These are phyloP conservation scores for Leptobrachium leishanense DNA, from an alignment of 2,113 vertebrate genomes.

Conservation along the genomic window DNA sequence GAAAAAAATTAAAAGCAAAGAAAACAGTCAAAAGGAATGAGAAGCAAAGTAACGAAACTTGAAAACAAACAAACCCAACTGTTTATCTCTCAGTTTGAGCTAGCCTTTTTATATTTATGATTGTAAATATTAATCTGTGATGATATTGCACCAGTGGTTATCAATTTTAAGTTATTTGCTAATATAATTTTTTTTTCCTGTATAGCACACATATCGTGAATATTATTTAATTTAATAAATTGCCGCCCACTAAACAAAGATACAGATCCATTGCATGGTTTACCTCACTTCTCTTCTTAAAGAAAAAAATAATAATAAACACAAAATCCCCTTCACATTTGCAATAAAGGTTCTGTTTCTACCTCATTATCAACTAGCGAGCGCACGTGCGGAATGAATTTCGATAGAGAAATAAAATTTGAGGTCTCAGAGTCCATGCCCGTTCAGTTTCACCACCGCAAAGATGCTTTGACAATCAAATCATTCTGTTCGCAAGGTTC, in stretches of 20 bases:
- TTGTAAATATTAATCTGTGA: slow-evolving; percentile 75
- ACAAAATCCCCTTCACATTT: slow-evolving; percentile 56
- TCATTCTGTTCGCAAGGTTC: slow-evolving; percentile 52
- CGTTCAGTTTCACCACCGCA: slow-evolving; percentile 72
- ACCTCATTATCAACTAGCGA: slow-evolving; percentile 78
- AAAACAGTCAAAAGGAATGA: slow-evolving; percentile 46
- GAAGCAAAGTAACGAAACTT: slow-evolving; percentile 49
- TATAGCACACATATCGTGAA: slow-evolving; percentile 23
- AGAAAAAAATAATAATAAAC: slow-evolving; percentile 5
- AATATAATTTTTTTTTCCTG: slow-evolving; percentile 45
- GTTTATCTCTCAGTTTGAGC: slow-evolving; percentile 63
- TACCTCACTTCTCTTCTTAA: slow-evolving; percentile 55
- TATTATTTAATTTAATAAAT: slow-evolving; percentile 26
- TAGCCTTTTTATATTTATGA: slow-evolving; percentile 77
- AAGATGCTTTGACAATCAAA: slow-evolving; percentile 88
- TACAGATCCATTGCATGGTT: slow-evolving; percentile 69
- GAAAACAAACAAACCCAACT: slow-evolving; percentile 47
- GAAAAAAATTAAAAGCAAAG: not conserved
- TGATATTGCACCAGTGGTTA: slow-evolving; percentile 71
- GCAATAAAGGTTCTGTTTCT: slow-evolving; percentile 85
- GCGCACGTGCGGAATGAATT: slow-evolving; percentile 62
- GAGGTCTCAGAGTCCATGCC: slow-evolving; percentile 43
- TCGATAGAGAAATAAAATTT: slow-evolving; percentile 46
- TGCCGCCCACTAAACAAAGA: slow-evolving; percentile 4
- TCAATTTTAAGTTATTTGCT: slow-evolving; percentile 48